Base-by-base conservation (phyloP, 1,140 invertebrate genomes). In the Ctenoplectra terminalis region DNA sequence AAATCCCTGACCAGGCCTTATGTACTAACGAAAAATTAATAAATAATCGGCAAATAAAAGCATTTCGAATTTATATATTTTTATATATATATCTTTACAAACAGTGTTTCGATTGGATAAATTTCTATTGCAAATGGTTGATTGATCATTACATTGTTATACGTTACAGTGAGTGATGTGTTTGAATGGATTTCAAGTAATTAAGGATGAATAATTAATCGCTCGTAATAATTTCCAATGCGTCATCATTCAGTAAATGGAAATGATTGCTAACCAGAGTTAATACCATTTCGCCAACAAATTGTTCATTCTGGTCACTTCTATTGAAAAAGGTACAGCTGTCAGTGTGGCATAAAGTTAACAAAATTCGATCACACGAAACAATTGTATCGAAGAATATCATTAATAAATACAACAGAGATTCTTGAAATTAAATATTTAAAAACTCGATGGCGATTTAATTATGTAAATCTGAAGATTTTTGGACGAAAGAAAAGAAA, bases 121-220 rank as follows among this genome's bases (percentile, higher is more conserved):
- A n/a, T n/a, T n/a, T n/a, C n/a, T 6, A 6, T 56, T 29, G 34
- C 9, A 37, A 54, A 72, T 43, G 58, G 52, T 56, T 7, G 20
- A 23, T 11, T 29, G 37, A 40, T 56, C 58, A 58, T 37, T 29
- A 56, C 15, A 26, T 54, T 26, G 37, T 20, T 34, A 11, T 34
- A 50, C 6, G 20, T 72, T 56, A 43, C 8, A 29, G 8, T 0
- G n/a, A 58, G 26, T 29, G 46, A 50, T 50, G 46, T 11, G 26
- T 37, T 71, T 37, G n/a, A 73, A 60, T 73, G 71, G 52, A 60
- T 43, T 73, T 60, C 37, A 37, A 73, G 46, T 73, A 73, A 73
- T 58, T 26, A 73, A 31, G 37, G 52, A 58, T 43, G 54, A 73
- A 58, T 73, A 73, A 73, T 60, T 58, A 60, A 43, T 60, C 52